phyloP scores from a whole-genome alignment of 2,113 vertebrate species.

The Indicator indicator region DNA sequence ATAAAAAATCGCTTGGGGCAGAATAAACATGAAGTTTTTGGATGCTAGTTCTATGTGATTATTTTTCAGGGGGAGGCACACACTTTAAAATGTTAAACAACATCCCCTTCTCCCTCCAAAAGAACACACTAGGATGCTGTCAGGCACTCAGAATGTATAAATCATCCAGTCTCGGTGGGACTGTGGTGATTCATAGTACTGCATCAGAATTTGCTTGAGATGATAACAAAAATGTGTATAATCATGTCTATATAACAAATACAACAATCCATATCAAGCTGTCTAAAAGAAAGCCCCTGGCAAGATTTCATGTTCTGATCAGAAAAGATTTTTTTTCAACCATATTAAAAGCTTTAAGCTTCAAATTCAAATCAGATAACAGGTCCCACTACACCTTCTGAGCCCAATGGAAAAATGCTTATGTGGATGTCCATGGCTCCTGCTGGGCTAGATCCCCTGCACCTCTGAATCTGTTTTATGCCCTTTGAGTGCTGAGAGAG shows the following conservation, averaged over 20 bases:
- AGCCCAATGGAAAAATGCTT: neutral
- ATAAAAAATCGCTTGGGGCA: neutral
- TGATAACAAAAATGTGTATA: neutral
- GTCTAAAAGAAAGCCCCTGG: accelerated
- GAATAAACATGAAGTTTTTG: neutral
- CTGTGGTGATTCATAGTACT: neutral
- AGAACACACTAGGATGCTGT: accelerated
- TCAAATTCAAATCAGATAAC: neutral
- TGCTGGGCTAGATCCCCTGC: accelerated
- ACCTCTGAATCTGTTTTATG: neutral
- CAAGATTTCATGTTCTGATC: neutral
- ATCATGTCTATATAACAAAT: neutral
- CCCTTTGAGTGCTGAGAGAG: neutral
- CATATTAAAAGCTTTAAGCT: neutral
- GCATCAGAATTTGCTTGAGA: neutral
- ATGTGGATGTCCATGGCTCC: neutral
- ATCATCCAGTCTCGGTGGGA: neutral
- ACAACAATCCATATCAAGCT: neutral
- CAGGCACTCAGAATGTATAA: neutral
- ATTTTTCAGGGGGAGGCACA: neutral
- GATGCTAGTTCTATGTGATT: neutral
- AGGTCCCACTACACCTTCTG: neutral
- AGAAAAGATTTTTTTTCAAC: neutral
- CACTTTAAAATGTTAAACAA: neutral
- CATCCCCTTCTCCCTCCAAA: neutral